Base-by-base conservation (phyloP, 2,113 vertebrate genomes). In the Heloderma charlesbogerti region DNA sequence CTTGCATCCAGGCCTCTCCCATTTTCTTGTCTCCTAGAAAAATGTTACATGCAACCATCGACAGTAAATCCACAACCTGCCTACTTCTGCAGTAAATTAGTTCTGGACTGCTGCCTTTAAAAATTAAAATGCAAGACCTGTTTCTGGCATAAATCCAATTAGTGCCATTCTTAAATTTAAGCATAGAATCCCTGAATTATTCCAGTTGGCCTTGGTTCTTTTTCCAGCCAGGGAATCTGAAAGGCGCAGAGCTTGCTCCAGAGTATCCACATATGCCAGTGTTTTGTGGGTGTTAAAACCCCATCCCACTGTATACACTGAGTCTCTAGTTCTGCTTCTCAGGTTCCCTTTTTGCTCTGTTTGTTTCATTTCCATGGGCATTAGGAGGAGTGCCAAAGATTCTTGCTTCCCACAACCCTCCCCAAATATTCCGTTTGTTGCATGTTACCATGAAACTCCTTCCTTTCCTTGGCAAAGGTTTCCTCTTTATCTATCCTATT, bases 351-450 rank as follows among this genome's bases (percentile, higher is more conserved):
- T 84, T 88, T 75, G 29, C 86, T 83, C 80, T 74, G 12, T 83
- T 90, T 83, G 45, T 92, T 48, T 80, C 86, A 67, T 81, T 93
- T 67, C 82, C 22, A 3, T n/a, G 31, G 85, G 27, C 57, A 84
- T 83, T 54, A 45, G 43, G 67, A 45, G 63, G 77, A 29, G 3
- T 34, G 60, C 18, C 93, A 91, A 66, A 51, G 67, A 77, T 69
- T 72, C 90, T 43, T 43, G 67, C 69, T 67, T 77, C 9, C 43
- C 54, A 20, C 31, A 92, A 45, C 13, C 18, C 43, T 89, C 40
- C 51, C 86, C 88, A 82, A 84, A 51, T 34, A 43, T 51, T 91
- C 92, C 89, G 57, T 84, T 93, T 83, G 22, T 91, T 78, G 66
- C 66, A 63, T 43, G n/a, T 34, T 90, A 29, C 60, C 57, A 72